These are phyloP conservation scores for Erebia ligea DNA, from an alignment of 2,888 invertebrate genomes.

Conservation along the genomic window DNA sequence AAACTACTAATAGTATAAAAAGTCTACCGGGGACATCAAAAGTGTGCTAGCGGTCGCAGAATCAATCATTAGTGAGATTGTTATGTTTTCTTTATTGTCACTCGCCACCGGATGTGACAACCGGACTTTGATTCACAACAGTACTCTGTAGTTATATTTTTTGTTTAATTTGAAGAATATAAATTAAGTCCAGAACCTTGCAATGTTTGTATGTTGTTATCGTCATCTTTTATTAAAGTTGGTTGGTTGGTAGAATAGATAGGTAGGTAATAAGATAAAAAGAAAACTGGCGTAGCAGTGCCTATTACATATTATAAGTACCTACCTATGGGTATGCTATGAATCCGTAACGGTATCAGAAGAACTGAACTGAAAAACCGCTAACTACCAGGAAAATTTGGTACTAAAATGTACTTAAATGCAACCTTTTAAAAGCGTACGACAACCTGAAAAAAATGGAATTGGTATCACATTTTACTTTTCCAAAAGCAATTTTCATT, in stretches of 20 bases:
- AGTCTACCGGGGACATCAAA: slow-evolving; percentile 6
- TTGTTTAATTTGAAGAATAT: slow-evolving; percentile 65
- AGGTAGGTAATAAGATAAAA: background rate
- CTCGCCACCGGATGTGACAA: slow-evolving; percentile 65
- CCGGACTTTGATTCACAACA: slow-evolving; percentile 56
- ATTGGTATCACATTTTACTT: too few species aligned
- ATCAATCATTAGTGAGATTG: slow-evolving; percentile 10
- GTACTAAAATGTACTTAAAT: too few species aligned
- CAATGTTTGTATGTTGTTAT: slow-evolving; percentile 23
- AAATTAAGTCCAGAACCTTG: slow-evolving; percentile 54
- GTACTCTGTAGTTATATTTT: slow-evolving; percentile 45
- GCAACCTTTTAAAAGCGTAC: too few species aligned
- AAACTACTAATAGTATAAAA: slow-evolving; percentile 3
- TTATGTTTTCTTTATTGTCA: slow-evolving; percentile 30
- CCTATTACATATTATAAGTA: background rate
- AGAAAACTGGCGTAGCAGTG: background rate
- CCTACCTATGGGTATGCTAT: too few species aligned
- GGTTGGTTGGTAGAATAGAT: too few species aligned
- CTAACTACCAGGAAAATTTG: too few species aligned
- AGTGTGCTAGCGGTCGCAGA: slow-evolving; percentile 15
- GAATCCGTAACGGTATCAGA: too few species aligned
- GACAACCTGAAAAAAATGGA: too few species aligned
- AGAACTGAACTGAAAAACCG: too few species aligned
- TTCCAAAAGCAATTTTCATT: too few species aligned
- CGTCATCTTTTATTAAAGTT: background rate